Conservation (phyloP, 2,113 vertebrate genomes). For the Dryoscopus gambensis region DNA sequence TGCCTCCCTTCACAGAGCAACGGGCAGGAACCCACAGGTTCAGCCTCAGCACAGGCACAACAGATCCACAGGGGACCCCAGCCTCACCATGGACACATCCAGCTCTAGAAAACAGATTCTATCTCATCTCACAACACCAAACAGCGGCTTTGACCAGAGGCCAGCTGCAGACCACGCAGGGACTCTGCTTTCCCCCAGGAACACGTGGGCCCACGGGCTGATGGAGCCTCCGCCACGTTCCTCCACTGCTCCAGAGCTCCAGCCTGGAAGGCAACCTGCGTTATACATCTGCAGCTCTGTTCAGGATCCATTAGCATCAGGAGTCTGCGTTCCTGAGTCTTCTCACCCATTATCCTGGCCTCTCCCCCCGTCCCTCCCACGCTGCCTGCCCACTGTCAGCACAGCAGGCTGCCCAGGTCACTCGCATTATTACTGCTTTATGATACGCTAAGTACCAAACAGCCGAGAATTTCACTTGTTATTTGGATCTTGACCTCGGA, state of each 20-base stretch:
- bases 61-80: fast-evolving
- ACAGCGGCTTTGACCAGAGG: background rate
- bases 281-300: background rate
- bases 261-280: background rate
- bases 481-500: background rate
- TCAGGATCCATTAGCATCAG: background rate
- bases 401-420: background rate
- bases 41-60: fast-evolving
- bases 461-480: background rate
- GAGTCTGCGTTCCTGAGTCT: background rate
- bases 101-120: background rate
- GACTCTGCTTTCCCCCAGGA: background rate
- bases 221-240: fast-evolving
- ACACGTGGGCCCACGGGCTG: fast-evolving
- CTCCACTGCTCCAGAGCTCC: background rate
- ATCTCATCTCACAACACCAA: background rate
- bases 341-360: background rate
- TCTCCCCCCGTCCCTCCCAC: background rate
- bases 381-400: background rate
- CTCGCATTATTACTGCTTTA: fast-evolving
- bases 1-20: background rate
- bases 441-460: background rate
- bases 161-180: fast-evolving
- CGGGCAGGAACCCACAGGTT: background rate
- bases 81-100: fast-evolving